Evolutionary conservation across 2,113 vertebrate genomes (phyloP).

Genomic region (Tragulus kanchil): DNA sequence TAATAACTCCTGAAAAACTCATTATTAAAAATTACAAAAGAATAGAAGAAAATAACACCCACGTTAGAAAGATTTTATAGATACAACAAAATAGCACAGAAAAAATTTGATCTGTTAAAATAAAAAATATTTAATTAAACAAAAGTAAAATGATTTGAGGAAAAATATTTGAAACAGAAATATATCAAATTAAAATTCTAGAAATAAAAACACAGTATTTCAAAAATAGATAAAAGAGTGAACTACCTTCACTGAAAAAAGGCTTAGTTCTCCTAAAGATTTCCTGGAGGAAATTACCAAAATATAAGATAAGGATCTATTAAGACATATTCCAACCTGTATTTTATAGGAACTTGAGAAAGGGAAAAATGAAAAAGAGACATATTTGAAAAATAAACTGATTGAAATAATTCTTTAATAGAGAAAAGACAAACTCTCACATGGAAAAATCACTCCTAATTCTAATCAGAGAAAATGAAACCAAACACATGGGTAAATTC

Average conservation of each 20-base stretch:
- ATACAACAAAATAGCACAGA: background rate
- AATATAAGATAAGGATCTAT: background rate
- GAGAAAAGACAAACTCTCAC: background rate
- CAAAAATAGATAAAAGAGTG: background rate
- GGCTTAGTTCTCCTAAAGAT: background rate
- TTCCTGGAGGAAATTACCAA: background rate
- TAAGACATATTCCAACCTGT: background rate
- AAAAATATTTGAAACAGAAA: background rate
- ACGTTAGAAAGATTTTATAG: background rate
- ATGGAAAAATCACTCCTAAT: background rate
- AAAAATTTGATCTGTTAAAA: background rate
- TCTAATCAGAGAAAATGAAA: background rate
- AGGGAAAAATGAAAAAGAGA: background rate
- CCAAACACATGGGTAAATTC: background rate
- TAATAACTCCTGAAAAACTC: background rate
- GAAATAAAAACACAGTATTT: background rate
- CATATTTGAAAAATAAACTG: background rate
- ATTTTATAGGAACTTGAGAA: background rate
- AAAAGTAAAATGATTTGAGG: background rate
- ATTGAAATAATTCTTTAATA: background rate
- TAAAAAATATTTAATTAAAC: background rate
- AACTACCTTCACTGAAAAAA: background rate
- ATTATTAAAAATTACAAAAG: background rate
- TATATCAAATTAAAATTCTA: background rate
- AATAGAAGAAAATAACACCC: background rate